A percentile compares a stretch with the other conserved stretches of the same genome.
These are phyloP conservation scores for Drosophila pullipes DNA, from an alignment of 2,888 invertebrate species.

Conservation along the genomic window DNA sequence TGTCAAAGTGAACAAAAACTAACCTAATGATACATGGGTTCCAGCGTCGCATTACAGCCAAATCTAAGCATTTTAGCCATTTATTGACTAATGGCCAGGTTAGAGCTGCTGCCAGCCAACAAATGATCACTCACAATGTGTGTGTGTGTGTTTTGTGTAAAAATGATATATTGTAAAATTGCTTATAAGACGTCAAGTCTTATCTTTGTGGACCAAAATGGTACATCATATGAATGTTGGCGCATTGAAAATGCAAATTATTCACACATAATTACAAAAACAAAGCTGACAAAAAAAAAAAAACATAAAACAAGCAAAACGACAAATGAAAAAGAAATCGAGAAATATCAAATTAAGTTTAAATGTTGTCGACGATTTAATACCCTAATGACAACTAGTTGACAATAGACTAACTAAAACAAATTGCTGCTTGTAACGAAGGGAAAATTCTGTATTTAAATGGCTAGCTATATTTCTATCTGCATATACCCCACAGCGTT, in stretches of 20 bases:
- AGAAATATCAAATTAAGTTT: neutral
- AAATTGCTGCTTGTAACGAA: neutral
- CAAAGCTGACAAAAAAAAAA: slow-evolving; percentile 54
- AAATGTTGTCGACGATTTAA: neutral
- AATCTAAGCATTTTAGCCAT: slow-evolving; percentile 41
- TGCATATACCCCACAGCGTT: neutral
- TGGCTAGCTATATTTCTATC: neutral
- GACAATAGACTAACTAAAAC: neutral
- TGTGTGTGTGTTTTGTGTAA: slow-evolving; percentile 25
- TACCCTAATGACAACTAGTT: slow-evolving; percentile 8
- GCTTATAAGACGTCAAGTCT: slow-evolving; percentile 42
- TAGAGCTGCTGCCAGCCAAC: slow-evolving; percentile 23
- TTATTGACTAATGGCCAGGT: slow-evolving; percentile 64
- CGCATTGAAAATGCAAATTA: slow-evolving; percentile 69
- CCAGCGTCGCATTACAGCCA: slow-evolving; percentile 52
- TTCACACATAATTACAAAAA: slow-evolving; percentile 67
- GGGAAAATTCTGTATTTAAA: neutral
- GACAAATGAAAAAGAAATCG: slow-evolving; percentile 30
- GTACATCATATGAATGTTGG: slow-evolving; percentile 57
- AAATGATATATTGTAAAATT: slow-evolving; percentile 44
- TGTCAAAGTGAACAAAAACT: slow-evolving; percentile 27
- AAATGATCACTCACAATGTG: slow-evolving; percentile 9
- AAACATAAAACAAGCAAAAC: slow-evolving; percentile 37
- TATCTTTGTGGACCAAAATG: slow-evolving; percentile 63
- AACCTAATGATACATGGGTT: slow-evolving; percentile 50